Evolutionary conservation across 64 coral and sea anemone species (phyloP), one percentile per base, ranked within the genome.

Genomic region (Pocillopora verrucosa): DNA sequence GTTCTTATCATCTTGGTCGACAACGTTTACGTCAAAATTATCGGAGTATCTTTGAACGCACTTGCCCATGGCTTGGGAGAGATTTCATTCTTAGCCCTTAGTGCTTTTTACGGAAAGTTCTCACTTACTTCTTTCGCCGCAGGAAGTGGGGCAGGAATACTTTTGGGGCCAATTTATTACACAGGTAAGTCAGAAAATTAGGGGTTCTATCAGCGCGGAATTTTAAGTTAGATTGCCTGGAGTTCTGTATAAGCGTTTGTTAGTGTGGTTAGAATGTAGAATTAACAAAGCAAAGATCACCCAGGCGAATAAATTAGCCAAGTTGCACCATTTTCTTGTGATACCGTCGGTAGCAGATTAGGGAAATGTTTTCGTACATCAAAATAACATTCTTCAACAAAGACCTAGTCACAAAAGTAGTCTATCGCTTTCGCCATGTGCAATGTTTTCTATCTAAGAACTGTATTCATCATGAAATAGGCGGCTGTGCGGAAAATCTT

Each of bases 11-110:
- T 89, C 16, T 81, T 90, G 11, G 88, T 94, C 13, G 58, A 94
- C 2, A 80, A 68, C 19, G 90, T 91, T 61, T 90, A 92, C n/a
- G 83, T 89, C 0, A 97, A 97, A 72, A 59, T 97, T 0, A 65
- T 75, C 58, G 95, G 95, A 9, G 95, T 97, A 5, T 78, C 88
- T 0, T 61, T 80, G 4, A 93, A 94, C 59, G 95, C 95, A 0
- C 77, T 97, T 13, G 95, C 95, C 30, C 95, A 97, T 19, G 88
- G 86, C 2, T 60, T 97, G 14, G 95, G 91, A 16, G 95, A 97
- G 56, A 88, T 94, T 51, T 94, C 95, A 0, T 81, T 97, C 59
- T 24, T 97, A 3, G 91, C 88, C 0, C 81, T 97, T 13, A 89
- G 91, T 34, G 88, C 95, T 2, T 97, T 97, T 82, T 97, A 97